Conservation (phyloP, 2,113 vertebrate genomes). For the Anoplopoma fimbria region DNA sequence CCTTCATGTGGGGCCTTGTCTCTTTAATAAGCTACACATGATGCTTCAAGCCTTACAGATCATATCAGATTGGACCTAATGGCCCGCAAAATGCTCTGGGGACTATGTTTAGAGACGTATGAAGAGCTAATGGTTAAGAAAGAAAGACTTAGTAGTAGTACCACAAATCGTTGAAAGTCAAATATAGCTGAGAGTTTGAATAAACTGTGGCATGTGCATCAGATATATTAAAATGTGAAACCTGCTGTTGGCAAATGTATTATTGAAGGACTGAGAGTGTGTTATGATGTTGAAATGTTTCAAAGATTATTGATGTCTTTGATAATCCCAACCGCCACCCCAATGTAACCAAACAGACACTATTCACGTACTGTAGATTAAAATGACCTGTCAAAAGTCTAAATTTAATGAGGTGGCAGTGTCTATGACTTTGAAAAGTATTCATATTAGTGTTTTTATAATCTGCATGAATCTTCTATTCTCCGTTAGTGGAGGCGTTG, state of each 20-base stretch:
- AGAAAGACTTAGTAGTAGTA: not conserved
- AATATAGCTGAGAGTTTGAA: constrained; percentile 22
- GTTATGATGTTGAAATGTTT: constrained; percentile 29
- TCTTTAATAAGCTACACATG: constrained; percentile 47
- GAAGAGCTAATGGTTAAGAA: constrained; percentile 50
- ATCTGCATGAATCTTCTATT: not conserved
- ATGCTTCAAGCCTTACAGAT: constrained; percentile 37
- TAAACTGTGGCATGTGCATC: constrained; percentile 14
- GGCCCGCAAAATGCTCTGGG: constrained; percentile 14
- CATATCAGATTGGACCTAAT: constrained; percentile 51
- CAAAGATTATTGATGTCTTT: constrained; percentile 1
- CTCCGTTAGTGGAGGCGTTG: not conserved
- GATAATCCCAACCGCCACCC: not conserved
- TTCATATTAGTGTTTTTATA: not conserved
- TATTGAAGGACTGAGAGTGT: constrained; percentile 53
- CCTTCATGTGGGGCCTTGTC: constrained; percentile 3
- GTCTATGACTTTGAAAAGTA: not conserved
- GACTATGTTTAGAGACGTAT: constrained; percentile 25
- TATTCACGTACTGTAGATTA: not conserved
- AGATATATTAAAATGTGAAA: constrained; percentile 24
- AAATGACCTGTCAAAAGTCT: not conserved
- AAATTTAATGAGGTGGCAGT: not conserved
- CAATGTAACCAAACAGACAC: not conserved
- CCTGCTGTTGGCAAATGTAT: constrained; percentile 17
- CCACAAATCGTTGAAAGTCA: too few species aligned